A percentile compares a stretch with the other conserved stretches of the same genome.
Conservation (phyloP, 2,888 invertebrate genomes). For the Stenoptilia bipunctidactyla region DNA sequence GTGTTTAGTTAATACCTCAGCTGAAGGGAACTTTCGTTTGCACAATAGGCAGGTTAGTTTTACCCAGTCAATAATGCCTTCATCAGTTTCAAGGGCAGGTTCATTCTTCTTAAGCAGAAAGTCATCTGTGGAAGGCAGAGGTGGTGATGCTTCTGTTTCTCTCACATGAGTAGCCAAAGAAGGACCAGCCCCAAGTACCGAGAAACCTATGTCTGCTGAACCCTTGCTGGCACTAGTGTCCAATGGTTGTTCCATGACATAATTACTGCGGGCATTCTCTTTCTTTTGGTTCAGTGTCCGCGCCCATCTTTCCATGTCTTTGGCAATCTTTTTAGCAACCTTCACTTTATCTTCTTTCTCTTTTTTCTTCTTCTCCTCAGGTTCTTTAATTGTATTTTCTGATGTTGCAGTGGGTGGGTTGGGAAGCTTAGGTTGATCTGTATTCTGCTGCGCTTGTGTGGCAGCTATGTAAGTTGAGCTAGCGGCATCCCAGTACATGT, state of each 20-base stretch:
- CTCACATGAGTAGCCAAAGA: conserved; percentile 26
- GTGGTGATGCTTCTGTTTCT: conserved; percentile 45
- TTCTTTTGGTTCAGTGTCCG: conserved; percentile 97
- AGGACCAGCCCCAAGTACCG: conserved; percentile 84
- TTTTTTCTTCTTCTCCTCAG: conserved; percentile 76
- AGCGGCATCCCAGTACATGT: conserved; percentile 94
- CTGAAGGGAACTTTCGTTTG: conserved; percentile 92
- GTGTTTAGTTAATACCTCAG: conserved; percentile 91
- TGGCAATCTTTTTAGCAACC: conserved; percentile 97
- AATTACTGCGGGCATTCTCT: conserved; percentile 70
- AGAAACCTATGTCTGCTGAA: conserved; percentile 93
- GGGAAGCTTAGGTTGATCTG: conserved; percentile 40
- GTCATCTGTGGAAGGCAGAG: conserved; percentile 36
- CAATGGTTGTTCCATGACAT: conserved; percentile 56
- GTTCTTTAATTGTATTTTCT: conserved; percentile 47
- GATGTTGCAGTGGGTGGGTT: conserved; percentile 33
- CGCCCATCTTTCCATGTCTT: conserved; percentile 91
- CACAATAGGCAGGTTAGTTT: conserved; percentile 95
- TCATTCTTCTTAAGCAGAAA: conserved; percentile 49
- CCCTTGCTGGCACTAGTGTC: conserved; percentile 73
- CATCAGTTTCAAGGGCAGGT: conserved; percentile 76
- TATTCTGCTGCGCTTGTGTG: conserved; percentile 41
- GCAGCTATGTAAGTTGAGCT: conserved; percentile 74
- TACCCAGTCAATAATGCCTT: conserved; percentile 87
- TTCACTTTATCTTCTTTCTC: conserved; percentile 94